These are phyloP conservation scores for Campoplex capitator DNA, from an alignment of 2,888 invertebrate genomes.

Conservation along the genomic window DNA sequence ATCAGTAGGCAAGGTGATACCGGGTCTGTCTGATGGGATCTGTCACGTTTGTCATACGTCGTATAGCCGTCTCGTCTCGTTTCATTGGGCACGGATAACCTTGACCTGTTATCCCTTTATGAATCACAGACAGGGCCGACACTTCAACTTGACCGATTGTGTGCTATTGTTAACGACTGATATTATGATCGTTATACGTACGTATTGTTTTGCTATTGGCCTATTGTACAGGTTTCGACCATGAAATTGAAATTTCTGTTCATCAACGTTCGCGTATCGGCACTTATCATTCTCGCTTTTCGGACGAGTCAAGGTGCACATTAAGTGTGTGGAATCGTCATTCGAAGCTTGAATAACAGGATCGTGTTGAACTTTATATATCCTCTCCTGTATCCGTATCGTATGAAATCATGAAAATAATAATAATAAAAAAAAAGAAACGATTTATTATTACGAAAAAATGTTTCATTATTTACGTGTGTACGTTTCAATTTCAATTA, in stretches of 20 bases:
- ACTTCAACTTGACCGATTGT: slow-evolving; percentile 79
- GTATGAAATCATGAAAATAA: background rate
- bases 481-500: background rate
- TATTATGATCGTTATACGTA: background rate
- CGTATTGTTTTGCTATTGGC: background rate
- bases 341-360: background rate
- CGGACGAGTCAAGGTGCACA: background rate
- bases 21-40: slow-evolving; percentile 52
- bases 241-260: background rate
- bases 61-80: slow-evolving; percentile 44
- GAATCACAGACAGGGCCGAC: slow-evolving; percentile 76
- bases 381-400: background rate
- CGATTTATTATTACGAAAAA: too few relatives aligned
- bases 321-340: background rate
- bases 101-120: slow-evolving; percentile 78
- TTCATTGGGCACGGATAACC: slow-evolving; percentile 71
- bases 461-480: too few relatives aligned
- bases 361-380: background rate
- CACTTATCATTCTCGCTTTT: background rate
- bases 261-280: background rate
- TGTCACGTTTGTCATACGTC: slow-evolving; percentile 61
- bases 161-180: slow-evolving; percentile 41
- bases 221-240: background rate
- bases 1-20: slow-evolving; percentile 63
- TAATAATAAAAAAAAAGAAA: background rate